Evolutionary conservation across 2,888 invertebrate genomes (phyloP), one percentile per base, ranked within the genome.

Genomic region (Hydrotaea diabolus): DNA sequence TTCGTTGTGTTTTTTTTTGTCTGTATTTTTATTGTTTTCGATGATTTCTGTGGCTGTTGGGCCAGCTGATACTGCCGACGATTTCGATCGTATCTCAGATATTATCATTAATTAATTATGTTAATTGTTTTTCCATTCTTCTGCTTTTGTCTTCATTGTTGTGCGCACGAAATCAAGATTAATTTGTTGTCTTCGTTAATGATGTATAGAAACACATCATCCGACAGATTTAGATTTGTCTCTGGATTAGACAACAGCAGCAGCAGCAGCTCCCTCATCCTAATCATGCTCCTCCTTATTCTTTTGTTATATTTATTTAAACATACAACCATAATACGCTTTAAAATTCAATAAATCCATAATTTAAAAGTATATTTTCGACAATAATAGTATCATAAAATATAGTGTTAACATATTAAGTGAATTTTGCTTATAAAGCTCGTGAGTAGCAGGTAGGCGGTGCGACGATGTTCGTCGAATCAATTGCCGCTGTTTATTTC

Each of bases 101-200:
- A 77, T 74, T 69, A 71, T n/a, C 62, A 77, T 71, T 80, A 53
- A 80, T 83, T 83, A 83, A 77, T 80, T 83, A 83, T 80, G 80
- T 77, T 77, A 80, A 83, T 77, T 39, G 62, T 62, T 57, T n/a
- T 2, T 71, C 53, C 3, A 46, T 55, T 55, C 49, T 46, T 64
- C n/a, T n/a, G n/a, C n/a, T 39, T 13, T 31, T 66, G 17, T 39
- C 43, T 39, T 59, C 26, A 4, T 2, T 43, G 53, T 43, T 79
- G 26, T 7, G 62, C 21, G 49, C 11, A 26, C 21, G 57, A 72
- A 49, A 23, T 71, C 71, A 74, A 84, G 36, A 84, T 75, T 72
- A 84, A 78, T 83, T 80, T 80, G 77, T 80, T 59, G 69, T 71
- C 31, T 77, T 80, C 17, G 19, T 80, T 77, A 74, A 80, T 75